Evolutionary conservation across 2,113 vertebrate species (phyloP), one percentile per base, ranked within the genome.

Genomic region (Lathamus discolor): DNA sequence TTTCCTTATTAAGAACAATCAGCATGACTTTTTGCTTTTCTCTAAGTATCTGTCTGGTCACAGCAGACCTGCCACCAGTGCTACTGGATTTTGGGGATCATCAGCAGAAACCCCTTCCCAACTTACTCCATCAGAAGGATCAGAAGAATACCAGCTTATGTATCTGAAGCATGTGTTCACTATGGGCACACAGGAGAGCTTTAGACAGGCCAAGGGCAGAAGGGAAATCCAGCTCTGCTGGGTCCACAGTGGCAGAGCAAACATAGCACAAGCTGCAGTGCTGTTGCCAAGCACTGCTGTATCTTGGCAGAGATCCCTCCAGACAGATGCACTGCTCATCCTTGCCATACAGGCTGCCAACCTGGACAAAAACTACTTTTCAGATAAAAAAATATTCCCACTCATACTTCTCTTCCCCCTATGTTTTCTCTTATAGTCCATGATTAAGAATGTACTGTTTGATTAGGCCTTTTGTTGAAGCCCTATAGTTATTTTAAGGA

Each of bases 401-500:
- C 51, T 79, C 52, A 25, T 63, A 48, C 16, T 83, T 24, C 46
- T 78, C 44, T 92, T 87, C 66, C 74, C 61, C 27, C 46, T 13
- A 9, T 22, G 14, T 43, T 77, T 69, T 91, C 63, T 86, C 52
- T 84, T 83, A n/a, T n/a, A 54, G 59, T 31, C 70, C 54, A 4
- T 51, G 48, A 89, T 87, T 87, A 95, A 66, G 62, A 61, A 48
- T 0, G 2, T 8, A 29, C 44, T 73, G 79, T 57, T 74, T 91
- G 82, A 93, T 87, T 63, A 86, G 20, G 33, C 44, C 35, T 27
- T 95, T 77, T 90, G 54, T 69, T 74, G 43, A 96, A 86, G 67
- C 48, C 51, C 33, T 68, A 2, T 0, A 44, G 59, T 43, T 93
- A 64, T 55, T 84, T 35, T 70, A 13, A 76, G 75, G 51, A 80